Evolutionary conservation across 2,113 vertebrate species (phyloP).

Genomic region (Pica pica): DNA sequence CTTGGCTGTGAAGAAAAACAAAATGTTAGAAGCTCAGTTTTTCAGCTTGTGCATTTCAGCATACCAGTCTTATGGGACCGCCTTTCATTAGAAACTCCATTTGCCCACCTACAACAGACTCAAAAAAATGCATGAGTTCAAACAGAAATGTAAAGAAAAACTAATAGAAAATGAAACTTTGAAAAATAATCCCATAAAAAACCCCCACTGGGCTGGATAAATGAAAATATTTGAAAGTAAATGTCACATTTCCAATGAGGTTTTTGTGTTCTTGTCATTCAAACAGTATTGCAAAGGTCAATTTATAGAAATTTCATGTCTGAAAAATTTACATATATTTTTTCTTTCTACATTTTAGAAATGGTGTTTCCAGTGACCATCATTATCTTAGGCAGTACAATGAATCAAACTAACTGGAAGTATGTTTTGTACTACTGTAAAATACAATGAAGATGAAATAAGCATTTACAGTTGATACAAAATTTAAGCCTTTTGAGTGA

Average conservation of each 20-base stretch:
- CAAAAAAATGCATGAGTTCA: not conserved
- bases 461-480: not conserved
- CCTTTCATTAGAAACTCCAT: not conserved
- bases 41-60: not conserved
- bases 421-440: not conserved
- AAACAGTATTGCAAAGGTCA: not conserved
- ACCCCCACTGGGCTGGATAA: fast-evolving
- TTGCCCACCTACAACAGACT: not conserved
- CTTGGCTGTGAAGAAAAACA: not conserved
- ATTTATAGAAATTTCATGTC: slow-evolving; percentile 11
- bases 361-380: not conserved
- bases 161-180: not conserved
- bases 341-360: not conserved
- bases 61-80: not conserved
- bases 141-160: not conserved
- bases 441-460: not conserved
- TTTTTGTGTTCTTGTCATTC: slow-evolving; percentile 1
- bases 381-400: not conserved
- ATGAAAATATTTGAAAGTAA: not conserved
- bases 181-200: not conserved
- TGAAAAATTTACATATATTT: not conserved
- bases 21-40: not conserved
- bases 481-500: not conserved
- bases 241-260: not conserved
- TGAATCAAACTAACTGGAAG: not conserved